These are phyloP conservation scores for Parotia lawesii DNA, from an alignment of 2,113 vertebrate species.

Conservation along the genomic window DNA sequence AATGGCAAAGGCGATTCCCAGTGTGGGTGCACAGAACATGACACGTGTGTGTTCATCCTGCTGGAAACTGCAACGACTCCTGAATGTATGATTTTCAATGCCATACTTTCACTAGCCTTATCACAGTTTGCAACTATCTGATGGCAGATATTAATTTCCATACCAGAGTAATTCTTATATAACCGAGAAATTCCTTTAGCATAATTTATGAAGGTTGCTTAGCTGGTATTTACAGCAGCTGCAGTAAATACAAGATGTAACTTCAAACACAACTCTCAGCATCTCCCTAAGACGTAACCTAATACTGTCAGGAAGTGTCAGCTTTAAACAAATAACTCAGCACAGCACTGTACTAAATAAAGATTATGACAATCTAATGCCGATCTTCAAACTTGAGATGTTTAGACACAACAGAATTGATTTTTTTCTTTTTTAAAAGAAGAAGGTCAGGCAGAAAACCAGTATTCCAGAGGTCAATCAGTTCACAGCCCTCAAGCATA, in stretches of 20 bases:
- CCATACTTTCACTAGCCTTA: not conserved
- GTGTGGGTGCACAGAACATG: not conserved
- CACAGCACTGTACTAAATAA: conserved; percentile 24
- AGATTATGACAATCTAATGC: conserved; percentile 28
- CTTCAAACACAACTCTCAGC: conserved; percentile 38
- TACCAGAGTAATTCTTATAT: not conserved
- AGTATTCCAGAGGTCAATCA: not conserved
- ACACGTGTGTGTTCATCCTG: not conserved
- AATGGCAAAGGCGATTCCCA: not conserved
- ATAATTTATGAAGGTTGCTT: conserved; percentile 45
- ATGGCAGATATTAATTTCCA: not conserved
- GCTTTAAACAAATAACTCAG: conserved; percentile 43
- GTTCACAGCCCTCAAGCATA: not conserved
- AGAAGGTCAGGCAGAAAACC: not conserved
- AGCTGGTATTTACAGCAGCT: conserved; percentile 41
- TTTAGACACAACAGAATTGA: not conserved
- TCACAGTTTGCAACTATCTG: not conserved
- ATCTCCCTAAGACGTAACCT: conserved; percentile 47
- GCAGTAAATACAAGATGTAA: conserved; percentile 25
- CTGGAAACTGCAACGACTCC: not conserved
- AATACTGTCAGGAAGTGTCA: conserved; percentile 53
- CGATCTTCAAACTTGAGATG: conserved; percentile 3
- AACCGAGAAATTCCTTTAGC: conserved; percentile 24
- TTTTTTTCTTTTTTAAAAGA: not conserved
- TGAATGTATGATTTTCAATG: not conserved